Percentiles rank a stretch among this genome's conserved stretches.
Evolutionary conservation across 2,797 vertebrate genomes (phyloP).

Genomic region (Falco berigora): DNA sequence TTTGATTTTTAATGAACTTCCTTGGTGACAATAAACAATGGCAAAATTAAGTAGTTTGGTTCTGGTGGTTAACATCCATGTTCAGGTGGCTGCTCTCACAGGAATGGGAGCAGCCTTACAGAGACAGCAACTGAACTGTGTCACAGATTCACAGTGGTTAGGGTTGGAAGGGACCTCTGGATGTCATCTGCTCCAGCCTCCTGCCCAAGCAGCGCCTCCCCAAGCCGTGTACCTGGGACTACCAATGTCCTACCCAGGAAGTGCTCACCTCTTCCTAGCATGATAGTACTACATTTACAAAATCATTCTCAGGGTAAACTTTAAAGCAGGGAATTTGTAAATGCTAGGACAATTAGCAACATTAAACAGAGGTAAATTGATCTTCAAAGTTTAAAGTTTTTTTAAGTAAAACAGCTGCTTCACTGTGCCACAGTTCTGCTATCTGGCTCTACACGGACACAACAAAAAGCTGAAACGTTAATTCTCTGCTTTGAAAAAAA

Average conservation of each 20-base stretch:
- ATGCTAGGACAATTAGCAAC: not conserved
- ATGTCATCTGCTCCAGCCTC: not conserved
- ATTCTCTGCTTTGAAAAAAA: constrained; percentile 3
- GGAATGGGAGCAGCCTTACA: not conserved
- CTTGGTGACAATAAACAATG: not conserved
- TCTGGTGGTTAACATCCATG: not conserved
- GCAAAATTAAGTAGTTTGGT: not conserved
- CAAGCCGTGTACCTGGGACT: not conserved
- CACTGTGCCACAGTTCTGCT: not conserved
- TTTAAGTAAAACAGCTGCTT: not conserved
- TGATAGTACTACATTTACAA: not conserved
- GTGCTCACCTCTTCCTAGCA: not conserved
- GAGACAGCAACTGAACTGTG: not conserved
- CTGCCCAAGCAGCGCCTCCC: not conserved
- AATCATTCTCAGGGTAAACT: not conserved
- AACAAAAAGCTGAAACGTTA: not conserved
- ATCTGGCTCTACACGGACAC: not conserved
- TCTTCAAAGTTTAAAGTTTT: not conserved
- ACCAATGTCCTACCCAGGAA: not conserved
- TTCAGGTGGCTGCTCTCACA: not conserved
- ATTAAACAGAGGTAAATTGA: not conserved
- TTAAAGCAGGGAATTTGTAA: not conserved
- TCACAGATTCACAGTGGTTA: not conserved
- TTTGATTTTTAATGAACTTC: not conserved
- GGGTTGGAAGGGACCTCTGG: not conserved